These are phyloP conservation scores for Bhutanitis thaidina DNA, from an alignment of 2,888 invertebrate genomes.

Conservation along the genomic window DNA sequence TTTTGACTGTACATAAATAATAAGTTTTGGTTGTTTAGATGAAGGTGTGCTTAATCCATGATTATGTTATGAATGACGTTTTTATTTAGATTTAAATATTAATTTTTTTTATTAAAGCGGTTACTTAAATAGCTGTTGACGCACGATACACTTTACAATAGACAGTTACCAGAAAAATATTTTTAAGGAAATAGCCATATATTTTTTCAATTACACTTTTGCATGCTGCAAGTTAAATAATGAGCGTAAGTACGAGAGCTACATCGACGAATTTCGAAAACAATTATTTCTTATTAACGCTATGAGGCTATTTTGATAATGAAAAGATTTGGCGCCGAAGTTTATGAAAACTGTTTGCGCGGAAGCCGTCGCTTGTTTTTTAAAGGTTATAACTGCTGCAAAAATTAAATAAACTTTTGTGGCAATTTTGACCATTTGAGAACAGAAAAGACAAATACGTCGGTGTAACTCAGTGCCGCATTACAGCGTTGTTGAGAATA, in stretches of 20 bases:
- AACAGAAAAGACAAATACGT: conserved; percentile 11
- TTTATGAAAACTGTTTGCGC: not conserved
- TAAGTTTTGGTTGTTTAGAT: conserved; percentile 69
- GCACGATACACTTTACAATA: conserved; percentile 64
- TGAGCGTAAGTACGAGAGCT: conserved; percentile 18
- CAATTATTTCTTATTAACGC: not conserved
- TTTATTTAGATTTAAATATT: conserved; percentile 33
- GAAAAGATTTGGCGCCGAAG: not conserved
- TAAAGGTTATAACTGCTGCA: not conserved
- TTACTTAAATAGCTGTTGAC: conserved; percentile 40
- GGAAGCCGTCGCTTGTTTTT: not conserved
- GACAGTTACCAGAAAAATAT: conserved; percentile 74
- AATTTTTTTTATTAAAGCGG: conserved; percentile 10
- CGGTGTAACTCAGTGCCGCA: conserved; percentile 31
- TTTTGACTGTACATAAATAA: conserved; percentile 69
- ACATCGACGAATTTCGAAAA: conserved; percentile 17
- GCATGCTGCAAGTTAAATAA: conserved; percentile 37
- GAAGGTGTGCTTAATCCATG: conserved; percentile 60
- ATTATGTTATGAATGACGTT: conserved; percentile 36
- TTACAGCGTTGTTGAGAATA: conserved; percentile 54
- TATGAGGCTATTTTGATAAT: conserved; percentile 12
- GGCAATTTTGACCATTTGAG: not conserved
- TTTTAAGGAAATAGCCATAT: conserved; percentile 56
- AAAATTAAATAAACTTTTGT: not conserved
- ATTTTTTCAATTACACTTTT: conserved; percentile 61